Conservation (phyloP, 2,888 invertebrate species). For the Temnothorax unifasciatus region DNA sequence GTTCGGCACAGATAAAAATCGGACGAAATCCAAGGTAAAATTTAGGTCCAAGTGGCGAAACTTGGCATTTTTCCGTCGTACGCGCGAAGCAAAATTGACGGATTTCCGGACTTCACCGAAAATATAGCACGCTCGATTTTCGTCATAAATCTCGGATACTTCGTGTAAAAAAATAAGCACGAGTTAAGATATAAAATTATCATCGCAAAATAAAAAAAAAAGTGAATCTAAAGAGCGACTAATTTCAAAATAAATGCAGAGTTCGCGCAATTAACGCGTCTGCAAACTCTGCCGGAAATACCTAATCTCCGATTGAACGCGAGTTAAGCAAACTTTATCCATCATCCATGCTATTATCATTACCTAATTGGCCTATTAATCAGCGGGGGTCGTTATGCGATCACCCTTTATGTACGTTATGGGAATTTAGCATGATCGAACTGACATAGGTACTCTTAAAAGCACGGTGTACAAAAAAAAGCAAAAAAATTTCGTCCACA, state of each 20-base stretch:
- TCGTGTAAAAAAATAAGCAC: too few relatives aligned
- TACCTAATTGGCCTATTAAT: conserved; percentile 35
- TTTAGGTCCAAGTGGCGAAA: background rate
- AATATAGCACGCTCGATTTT: background rate
- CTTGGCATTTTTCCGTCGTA: background rate
- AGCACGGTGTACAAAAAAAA: background rate
- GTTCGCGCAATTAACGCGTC: background rate
- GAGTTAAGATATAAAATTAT: background rate
- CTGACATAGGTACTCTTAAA: background rate
- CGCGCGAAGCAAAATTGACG: background rate
- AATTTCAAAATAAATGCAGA: conserved; percentile 8
- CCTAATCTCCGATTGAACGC: conserved; percentile 11
- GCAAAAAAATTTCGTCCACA: conserved; percentile 7
- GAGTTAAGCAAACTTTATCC: conserved; percentile 25
- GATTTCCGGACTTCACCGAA: background rate
- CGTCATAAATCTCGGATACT: background rate
- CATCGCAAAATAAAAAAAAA: background rate
- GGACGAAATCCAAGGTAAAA: conserved; percentile 16
- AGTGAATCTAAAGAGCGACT: background rate
- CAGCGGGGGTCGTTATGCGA: background rate
- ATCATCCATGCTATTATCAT: conserved; percentile 26
- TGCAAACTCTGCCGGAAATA: background rate
- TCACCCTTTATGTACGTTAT: background rate
- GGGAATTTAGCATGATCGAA: background rate
- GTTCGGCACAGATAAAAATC: background rate